Base-by-base conservation (phyloP, 1,140 invertebrate species). In the Leptopilina clavipes region DNA sequence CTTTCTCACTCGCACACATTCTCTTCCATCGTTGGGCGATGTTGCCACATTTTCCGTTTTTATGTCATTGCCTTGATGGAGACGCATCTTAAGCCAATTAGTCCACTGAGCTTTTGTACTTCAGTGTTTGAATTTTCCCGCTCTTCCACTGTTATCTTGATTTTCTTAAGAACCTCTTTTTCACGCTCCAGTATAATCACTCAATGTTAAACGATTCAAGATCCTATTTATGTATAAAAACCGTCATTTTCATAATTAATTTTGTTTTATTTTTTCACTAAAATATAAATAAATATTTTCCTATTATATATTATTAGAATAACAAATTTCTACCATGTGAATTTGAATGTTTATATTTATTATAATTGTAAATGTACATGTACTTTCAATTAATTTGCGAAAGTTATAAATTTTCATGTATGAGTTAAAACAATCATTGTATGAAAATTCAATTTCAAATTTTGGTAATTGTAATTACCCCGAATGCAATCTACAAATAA, bases 41-140 rank as follows among this genome's bases (percentile, higher is more conserved):
- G 81, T 83, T 83, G 82, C 82, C 82, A 75, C 59, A 72, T 83
- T 77, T 79, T 73, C 59, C 59, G n/a, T 65, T 65, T 65, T 65
- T 65, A 65, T 65, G 59, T 65, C 19, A 6, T 22, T 65, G 22
- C 22, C 25, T n/a, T n/a, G 12, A 31, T 8, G 25, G 22, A 37
- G 59, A 65, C 59, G 59, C 59, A 65, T 31, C 59, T 65, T 5
- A 7, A 65, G 12, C 25, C 59, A 65, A 65, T 65, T 65, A 65
- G 25, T 65, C 22, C 25, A n/a, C 22, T 25, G 25, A n/a, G 59
- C 25, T 31, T 65, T 65, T 65, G 22, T 65, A 31, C 59, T 37
- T n/a, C 8, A 17, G 25, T 22, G 22, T 65, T 65, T 65, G 59
- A 31, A 65, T 65, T 65, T 65, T 65, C 25, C 22, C 59, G 25